Percentiles rank a stretch among this genome's conserved stretches.
Conservation (phyloP, 2,888 invertebrate genomes). For the Drosophila peninsularis region DNA sequence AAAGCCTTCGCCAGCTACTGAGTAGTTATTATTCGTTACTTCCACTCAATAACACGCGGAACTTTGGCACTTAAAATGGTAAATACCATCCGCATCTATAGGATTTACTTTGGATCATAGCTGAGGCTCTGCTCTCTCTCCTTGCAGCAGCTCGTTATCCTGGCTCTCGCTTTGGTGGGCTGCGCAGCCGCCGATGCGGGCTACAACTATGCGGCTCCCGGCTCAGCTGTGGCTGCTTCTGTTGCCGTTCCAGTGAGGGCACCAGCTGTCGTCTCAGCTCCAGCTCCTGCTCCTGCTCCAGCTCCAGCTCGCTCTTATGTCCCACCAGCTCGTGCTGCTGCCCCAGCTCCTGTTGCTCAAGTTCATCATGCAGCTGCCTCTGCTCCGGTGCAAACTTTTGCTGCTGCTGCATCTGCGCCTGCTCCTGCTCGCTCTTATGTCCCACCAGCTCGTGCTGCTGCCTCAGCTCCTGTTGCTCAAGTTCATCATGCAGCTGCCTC, state of each 20-base stretch:
- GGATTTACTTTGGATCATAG: conserved; percentile 16
- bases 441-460: conserved; percentile 29
- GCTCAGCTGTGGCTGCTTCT: conserved; percentile 48
- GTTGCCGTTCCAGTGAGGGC: conserved; percentile 54
- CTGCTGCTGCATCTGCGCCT: conserved; percentile 31
- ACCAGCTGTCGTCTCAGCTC: conserved; percentile 21
- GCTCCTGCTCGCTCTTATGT: conserved; percentile 37
- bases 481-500: conserved; percentile 10
- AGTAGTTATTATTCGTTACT: conserved; percentile 61
- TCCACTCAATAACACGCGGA: conserved; percentile 52
- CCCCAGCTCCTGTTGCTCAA: not conserved
- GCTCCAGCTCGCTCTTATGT: conserved; percentile 35
- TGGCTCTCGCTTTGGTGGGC: conserved; percentile 65
- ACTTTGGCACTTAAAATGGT: conserved; percentile 55
- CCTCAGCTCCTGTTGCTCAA: conserved; percentile 3
- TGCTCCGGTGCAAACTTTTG: conserved; percentile 13
- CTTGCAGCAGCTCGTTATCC: conserved; percentile 62
- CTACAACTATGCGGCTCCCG: conserved; percentile 71
- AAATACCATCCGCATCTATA: conserved; percentile 17
- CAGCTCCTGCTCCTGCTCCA: conserved; percentile 28
- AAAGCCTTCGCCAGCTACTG: conserved; percentile 56
- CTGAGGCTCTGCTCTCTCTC: not conserved
- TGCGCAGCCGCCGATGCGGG: conserved; percentile 60
- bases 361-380: conserved; percentile 10
- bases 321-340: conserved; percentile 28